Conservation (phyloP, 2,797 vertebrate genomes). For the Poecilia velifera region DNA sequence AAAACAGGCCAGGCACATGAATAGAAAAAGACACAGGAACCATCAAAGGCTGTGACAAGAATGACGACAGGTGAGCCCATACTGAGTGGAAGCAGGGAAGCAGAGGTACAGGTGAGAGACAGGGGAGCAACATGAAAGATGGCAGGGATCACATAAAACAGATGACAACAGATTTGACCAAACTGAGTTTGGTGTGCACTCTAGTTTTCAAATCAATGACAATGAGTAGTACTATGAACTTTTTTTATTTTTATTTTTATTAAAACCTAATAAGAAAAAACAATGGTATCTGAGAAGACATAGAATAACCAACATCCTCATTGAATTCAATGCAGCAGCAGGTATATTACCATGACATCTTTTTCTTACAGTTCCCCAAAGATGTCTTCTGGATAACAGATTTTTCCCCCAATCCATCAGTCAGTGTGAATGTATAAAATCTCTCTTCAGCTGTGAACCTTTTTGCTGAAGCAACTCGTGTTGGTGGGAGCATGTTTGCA, state of each 20-base stretch:
- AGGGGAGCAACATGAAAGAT: neutral
- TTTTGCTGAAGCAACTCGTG: conserved; percentile 4
- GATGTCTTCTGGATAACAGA: conserved; percentile 38
- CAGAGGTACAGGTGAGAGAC: neutral
- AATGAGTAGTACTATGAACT: neutral
- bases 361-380: neutral
- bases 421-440: conserved; percentile 23
- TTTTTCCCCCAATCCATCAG: conserved; percentile 17
- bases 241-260: neutral
- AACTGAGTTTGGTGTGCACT: neutral
- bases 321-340: neutral
- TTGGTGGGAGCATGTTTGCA: neutral
- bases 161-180: neutral
- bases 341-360: neutral
- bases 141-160: neutral
- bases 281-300: neutral
- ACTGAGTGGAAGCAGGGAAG: neutral
- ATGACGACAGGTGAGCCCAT: neutral
- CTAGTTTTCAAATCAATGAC: neutral
- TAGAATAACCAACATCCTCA: conserved; percentile 2
- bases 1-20: neutral
- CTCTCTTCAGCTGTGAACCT: conserved; percentile 30
- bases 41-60: neutral
- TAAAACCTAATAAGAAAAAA: neutral
- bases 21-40: neutral